phyloP scores from a whole-genome alignment of 2,113 vertebrate species.

The cat (Felis catus) region DNA sequence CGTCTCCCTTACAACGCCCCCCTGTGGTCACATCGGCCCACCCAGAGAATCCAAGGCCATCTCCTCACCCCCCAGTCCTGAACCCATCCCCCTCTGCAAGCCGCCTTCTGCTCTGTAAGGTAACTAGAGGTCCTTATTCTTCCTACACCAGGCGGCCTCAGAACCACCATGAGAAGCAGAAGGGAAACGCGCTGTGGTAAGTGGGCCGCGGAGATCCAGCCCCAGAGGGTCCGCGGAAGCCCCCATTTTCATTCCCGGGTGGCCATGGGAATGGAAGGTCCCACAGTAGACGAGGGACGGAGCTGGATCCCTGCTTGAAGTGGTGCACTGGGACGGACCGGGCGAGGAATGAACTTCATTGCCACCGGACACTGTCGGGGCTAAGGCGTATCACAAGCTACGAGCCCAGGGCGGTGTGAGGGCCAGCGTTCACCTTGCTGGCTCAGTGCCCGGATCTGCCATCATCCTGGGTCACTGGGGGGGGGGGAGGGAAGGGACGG shows the following conservation, averaged over 20 bases:
- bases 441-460: background rate
- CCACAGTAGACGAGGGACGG: background rate
- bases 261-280: background rate
- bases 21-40: background rate
- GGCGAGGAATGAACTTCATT: no score
- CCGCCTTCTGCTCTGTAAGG: background rate
- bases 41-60: background rate
- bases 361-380: no score
- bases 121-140: background rate
- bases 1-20: background rate
- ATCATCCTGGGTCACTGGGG: background rate
- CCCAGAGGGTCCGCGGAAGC: background rate
- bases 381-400: no score
- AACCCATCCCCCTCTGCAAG: background rate
- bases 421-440: background rate
- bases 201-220: background rate
- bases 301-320: background rate
- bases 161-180: background rate
- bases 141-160: accelerated
- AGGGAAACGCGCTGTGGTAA: background rate
- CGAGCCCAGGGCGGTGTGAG: background rate
- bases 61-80: background rate
- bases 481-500: no score
- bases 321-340: background rate
- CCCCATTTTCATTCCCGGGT: background rate